Conservation (phyloP, 2,797 vertebrate genomes). For the Sebastes vulpes region DNA sequence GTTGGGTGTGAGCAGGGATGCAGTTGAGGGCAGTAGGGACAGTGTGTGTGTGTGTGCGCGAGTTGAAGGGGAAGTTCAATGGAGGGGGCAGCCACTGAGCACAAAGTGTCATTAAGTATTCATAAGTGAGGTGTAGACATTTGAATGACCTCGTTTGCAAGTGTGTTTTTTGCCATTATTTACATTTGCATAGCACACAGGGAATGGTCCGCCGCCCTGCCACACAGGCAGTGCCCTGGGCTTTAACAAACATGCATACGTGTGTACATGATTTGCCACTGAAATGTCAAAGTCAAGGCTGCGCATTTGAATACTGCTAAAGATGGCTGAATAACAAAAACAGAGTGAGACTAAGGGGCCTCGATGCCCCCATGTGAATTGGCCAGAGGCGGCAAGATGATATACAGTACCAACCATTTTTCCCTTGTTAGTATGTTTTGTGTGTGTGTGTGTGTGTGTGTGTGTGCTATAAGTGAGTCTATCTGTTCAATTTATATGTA, state of each 20-base stretch:
- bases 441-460: background rate
- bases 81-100: slow-evolving; percentile 57
- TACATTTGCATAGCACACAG: slow-evolving; percentile 82
- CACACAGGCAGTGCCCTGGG: slow-evolving; percentile 80
- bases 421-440: slow-evolving; percentile 52
- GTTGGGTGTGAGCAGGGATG: slow-evolving; percentile 39
- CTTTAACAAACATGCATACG: slow-evolving; percentile 73
- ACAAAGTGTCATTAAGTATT: slow-evolving; percentile 86
- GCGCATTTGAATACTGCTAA: slow-evolving; percentile 86
- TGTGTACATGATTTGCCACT: slow-evolving; percentile 80
- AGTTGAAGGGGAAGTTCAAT: slow-evolving; percentile 52
- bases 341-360: slow-evolving; percentile 68
- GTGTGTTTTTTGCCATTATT: slow-evolving; percentile 81
- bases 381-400: slow-evolving; percentile 67
- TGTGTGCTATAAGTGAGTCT: slow-evolving; percentile 19
- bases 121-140: slow-evolving; percentile 84
- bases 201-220: slow-evolving; percentile 73
- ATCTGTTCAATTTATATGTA: slow-evolving; percentile 18
- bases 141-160: slow-evolving; percentile 84
- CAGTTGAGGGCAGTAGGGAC: slow-evolving; percentile 20
- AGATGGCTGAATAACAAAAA: slow-evolving; percentile 81
- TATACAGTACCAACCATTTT: slow-evolving; percentile 56
- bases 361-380: slow-evolving; percentile 68
- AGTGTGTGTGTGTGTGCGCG: background rate
- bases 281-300: slow-evolving; percentile 86